These are phyloP conservation scores for Sciurus carolinensis DNA, from an alignment of 2,797 vertebrate species.

Conservation along the genomic window DNA sequence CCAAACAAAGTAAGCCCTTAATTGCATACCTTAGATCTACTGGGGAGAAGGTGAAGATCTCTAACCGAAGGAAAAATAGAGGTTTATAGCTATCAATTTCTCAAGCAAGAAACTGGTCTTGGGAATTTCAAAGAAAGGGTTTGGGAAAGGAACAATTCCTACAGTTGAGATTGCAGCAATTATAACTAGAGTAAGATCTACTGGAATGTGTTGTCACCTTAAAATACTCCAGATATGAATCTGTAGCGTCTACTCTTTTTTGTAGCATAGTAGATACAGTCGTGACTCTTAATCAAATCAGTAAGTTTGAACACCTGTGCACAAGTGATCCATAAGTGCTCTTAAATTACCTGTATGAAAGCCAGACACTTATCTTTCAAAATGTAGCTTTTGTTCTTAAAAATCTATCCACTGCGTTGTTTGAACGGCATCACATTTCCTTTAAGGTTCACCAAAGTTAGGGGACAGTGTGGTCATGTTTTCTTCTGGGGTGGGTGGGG, in stretches of 20 bases:
- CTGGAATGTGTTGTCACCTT: conserved; percentile 34
- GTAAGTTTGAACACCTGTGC: background rate
- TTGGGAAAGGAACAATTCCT: background rate
- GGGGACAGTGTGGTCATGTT: background rate
- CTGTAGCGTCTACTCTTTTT: background rate
- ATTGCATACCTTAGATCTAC: background rate
- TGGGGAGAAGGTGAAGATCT: background rate
- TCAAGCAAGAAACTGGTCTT: background rate
- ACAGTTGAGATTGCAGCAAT: background rate
- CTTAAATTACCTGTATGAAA: conserved; percentile 47
- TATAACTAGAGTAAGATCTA: background rate
- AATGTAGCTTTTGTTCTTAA: conserved; percentile 34
- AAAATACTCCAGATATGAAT: background rate
- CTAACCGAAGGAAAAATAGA: background rate
- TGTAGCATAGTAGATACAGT: background rate
- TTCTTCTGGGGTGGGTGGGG: background rate
- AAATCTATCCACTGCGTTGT: background rate
- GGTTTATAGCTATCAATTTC: background rate
- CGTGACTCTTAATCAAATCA: background rate
- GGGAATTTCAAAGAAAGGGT: background rate
- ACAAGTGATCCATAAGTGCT: background rate
- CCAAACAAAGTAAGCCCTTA: conserved; percentile 20
- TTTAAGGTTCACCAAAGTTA: conserved; percentile 32
- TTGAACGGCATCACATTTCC: background rate
- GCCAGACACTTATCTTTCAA: conserved; percentile 17